These are phyloP conservation scores for Tetraodon nigroviridis DNA, from an alignment of 2,113 vertebrate species.

Conservation along the genomic window DNA sequence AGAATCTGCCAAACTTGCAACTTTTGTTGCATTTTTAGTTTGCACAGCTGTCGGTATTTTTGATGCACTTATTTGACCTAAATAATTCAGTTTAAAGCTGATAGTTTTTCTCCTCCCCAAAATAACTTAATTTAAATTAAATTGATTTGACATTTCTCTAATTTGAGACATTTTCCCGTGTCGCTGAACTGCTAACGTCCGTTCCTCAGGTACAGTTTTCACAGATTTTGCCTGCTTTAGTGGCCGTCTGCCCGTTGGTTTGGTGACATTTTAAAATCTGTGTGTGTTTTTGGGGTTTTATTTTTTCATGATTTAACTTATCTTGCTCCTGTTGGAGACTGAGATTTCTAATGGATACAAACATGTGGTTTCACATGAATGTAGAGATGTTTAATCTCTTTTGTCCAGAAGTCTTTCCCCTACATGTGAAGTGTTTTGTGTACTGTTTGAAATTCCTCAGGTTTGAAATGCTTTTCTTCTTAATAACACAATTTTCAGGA, in stretches of 20 bases:
- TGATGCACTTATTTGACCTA: slow-evolving; percentile 12
- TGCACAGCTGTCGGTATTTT: background rate
- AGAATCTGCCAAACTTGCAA: slow-evolving; percentile 1
- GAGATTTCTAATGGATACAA: slow-evolving; percentile 23
- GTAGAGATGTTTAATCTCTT: slow-evolving; percentile 59
- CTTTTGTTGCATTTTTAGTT: background rate
- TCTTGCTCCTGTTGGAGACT: slow-evolving; percentile 37
- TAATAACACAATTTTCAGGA: slow-evolving; percentile 20
- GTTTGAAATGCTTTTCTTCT: slow-evolving; percentile 28
- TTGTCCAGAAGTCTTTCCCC: slow-evolving; percentile 16
- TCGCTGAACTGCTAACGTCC: too few relatives aligned
- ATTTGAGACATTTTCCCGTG: too few relatives aligned
- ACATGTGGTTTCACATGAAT: slow-evolving; percentile 51
- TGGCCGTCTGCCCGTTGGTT: background rate
- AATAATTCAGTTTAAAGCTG: too few relatives aligned
- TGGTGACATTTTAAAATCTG: background rate
- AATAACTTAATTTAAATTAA: too few relatives aligned
- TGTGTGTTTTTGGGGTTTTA: background rate
- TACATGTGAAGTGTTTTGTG: slow-evolving; percentile 24
- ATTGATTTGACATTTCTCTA: too few relatives aligned
- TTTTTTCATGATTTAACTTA: background rate
- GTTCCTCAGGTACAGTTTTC: too few relatives aligned
- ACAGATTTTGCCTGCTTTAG: too few relatives aligned
- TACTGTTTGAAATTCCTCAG: slow-evolving; percentile 34
- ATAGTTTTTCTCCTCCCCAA: background rate